Conservation (phyloP, 2,797 vertebrate genomes). For the Hemibagrus guttatus region DNA sequence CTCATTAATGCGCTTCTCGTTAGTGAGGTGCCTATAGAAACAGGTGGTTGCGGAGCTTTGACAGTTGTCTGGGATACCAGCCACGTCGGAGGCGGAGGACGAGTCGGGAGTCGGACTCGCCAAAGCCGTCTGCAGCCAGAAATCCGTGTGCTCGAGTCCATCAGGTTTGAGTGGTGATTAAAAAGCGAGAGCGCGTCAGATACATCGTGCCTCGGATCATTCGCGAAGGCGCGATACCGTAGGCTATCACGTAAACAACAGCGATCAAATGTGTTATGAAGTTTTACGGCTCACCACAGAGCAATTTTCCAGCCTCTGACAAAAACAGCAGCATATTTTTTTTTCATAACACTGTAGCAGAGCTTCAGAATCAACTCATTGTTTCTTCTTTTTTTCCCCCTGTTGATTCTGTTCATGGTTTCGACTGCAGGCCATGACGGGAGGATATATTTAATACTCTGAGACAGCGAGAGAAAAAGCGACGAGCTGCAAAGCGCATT, state of each 20-base stretch:
- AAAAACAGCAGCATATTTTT: constrained; percentile 32
- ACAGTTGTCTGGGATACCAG: constrained; percentile 54
- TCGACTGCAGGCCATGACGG: constrained; percentile 49
- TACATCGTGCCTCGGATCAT: neutral
- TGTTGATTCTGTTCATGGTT: constrained; percentile 44
- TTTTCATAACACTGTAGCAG: constrained; percentile 15
- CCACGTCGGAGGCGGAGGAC: constrained; percentile 4
- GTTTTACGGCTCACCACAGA: neutral
- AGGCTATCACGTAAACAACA: neutral
- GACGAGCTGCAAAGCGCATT: constrained; percentile 56
- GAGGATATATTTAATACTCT: constrained; percentile 58
- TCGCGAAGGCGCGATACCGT: neutral
- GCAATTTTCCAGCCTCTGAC: constrained; percentile 17
- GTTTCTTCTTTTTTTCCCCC: constrained; percentile 26
- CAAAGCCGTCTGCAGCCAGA: neutral
- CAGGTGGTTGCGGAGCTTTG: constrained; percentile 72
- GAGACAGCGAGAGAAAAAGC: constrained; percentile 36
- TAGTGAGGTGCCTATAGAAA: constrained; percentile 63
- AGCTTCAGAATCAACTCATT: constrained; percentile 43
- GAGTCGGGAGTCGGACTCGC: neutral
- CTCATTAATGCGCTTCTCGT: constrained; percentile 72
- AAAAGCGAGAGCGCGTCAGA: neutral
- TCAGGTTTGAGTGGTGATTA: neutral
- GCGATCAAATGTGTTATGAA: neutral
- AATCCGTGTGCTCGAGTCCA: constrained; percentile 16